These are phyloP conservation scores for Aradophagus sp. DNA, from an alignment of 1,140 invertebrate genomes.

Conservation along the genomic window DNA sequence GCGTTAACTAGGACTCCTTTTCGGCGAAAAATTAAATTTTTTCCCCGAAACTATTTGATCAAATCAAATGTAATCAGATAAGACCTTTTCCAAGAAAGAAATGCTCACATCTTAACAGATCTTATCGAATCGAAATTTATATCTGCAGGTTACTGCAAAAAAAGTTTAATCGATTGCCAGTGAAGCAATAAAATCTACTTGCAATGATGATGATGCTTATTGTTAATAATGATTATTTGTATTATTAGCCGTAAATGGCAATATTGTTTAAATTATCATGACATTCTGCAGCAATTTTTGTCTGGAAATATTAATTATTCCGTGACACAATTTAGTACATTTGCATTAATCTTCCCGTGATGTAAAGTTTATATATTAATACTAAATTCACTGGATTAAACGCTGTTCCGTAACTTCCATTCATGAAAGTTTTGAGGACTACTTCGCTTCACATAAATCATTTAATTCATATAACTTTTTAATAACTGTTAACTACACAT, in stretches of 20 bases:
- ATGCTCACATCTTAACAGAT: slow-evolving; percentile 37
- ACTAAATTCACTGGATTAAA: slow-evolving; percentile 49
- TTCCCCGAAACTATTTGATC: slow-evolving; percentile 43
- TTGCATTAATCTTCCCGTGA: slow-evolving; percentile 40
- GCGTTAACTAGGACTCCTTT: slow-evolving; percentile 11
- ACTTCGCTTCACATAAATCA: slow-evolving; percentile 34
- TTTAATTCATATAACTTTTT: slow-evolving; percentile 46
- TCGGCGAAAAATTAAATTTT: slow-evolving; percentile 30
- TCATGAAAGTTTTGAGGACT: slow-evolving; percentile 47
- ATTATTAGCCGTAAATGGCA: neutral
- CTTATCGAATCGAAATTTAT: slow-evolving; percentile 47
- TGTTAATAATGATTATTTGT: neutral
- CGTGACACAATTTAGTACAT: slow-evolving; percentile 13
- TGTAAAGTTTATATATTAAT: slow-evolving; percentile 52
- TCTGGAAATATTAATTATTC: slow-evolving; percentile 20
- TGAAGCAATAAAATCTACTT: neutral
- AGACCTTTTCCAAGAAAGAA: slow-evolving; percentile 16
- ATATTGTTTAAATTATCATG: too few relatives aligned
- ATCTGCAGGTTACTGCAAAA: slow-evolving; percentile 10
- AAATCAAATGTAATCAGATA: slow-evolving; percentile 45
- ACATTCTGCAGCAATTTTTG: slow-evolving; percentile 5
- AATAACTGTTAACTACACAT: slow-evolving; percentile 29
- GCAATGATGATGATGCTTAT: neutral
- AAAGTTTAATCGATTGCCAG: slow-evolving; percentile 12
- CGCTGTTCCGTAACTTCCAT: slow-evolving; percentile 41